phyloP scores from a whole-genome alignment of 1,140 invertebrate genomes.

The Drosophila teissieri region DNA sequence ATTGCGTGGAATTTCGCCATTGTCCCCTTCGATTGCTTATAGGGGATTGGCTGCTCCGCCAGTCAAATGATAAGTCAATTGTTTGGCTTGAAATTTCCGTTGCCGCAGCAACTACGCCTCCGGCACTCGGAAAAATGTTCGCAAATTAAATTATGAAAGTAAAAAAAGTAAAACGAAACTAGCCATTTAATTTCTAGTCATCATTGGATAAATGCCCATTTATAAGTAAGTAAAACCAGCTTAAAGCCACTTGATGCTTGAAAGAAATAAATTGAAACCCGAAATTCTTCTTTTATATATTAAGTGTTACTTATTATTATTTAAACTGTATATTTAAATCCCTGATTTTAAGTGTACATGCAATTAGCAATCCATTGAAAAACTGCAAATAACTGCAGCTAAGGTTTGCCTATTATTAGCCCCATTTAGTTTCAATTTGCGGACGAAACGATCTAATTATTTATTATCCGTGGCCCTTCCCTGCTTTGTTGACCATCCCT shows the following conservation, averaged over 20 bases:
- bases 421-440: constrained; percentile 79
- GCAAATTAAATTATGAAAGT: not conserved
- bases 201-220: not conserved
- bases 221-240: too few relatives aligned
- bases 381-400: constrained; percentile 44
- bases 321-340: not conserved
- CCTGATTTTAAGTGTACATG: not conserved
- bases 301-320: too few relatives aligned
- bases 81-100: constrained; percentile 57
- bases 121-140: constrained; percentile 9
- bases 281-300: too few relatives aligned
- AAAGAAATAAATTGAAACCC: not conserved
- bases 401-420: constrained; percentile 49
- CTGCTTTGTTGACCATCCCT: constrained; percentile 24
- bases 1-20: constrained; percentile 77
- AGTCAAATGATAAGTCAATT: constrained; percentile 82
- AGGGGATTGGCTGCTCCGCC: constrained; percentile 50
- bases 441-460: constrained; percentile 69
- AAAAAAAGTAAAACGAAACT: not conserved
- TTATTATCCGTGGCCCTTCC: constrained; percentile 50
- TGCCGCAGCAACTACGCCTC: constrained; percentile 7
- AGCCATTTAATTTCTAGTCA: not conserved
- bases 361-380: constrained; percentile 1
- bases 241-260: not conserved
- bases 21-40: constrained; percentile 51